Conservation (phyloP, 2,113 vertebrate genomes). For the Oncorhynchus tshawytscha region DNA sequence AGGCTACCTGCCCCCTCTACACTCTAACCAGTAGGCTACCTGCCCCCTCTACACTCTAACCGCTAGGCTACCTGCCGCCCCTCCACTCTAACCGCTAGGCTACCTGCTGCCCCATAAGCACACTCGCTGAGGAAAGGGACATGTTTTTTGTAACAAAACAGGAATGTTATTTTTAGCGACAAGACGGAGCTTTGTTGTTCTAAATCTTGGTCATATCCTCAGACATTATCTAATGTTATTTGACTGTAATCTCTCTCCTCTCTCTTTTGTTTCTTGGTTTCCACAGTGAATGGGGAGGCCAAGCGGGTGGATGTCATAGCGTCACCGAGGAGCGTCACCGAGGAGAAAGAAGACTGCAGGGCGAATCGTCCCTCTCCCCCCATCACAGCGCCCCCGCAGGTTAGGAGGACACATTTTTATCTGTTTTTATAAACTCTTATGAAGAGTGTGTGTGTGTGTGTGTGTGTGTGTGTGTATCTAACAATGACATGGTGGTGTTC, state of each 20-base stretch:
- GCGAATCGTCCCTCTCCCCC: constrained; percentile 18
- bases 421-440: too few relatives aligned
- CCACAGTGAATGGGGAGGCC: constrained; percentile 70
- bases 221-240: not conserved
- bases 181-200: not conserved
- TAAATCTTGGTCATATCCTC: constrained; percentile 1
- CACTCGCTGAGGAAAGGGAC: not conserved
- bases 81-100: too few relatives aligned
- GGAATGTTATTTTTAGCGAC: constrained; percentile 17
- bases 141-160: not conserved
- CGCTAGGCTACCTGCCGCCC: too few relatives aligned
- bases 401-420: constrained; percentile 24
- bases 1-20: too few relatives aligned
- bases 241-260: not conserved
- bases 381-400: constrained; percentile 45
- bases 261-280: not conserved
- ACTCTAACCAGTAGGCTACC: too few relatives aligned
- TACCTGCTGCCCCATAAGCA: too few relatives aligned
- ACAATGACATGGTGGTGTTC: not conserved
- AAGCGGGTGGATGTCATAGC: constrained; percentile 79
- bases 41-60: too few relatives aligned
- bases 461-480: too few relatives aligned
- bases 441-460: too few relatives aligned
- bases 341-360: constrained; percentile 71
- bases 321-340: constrained; percentile 40